These are phyloP conservation scores for Bungarus multicinctus DNA, from an alignment of 2,113 vertebrate species.

Conservation along the genomic window DNA sequence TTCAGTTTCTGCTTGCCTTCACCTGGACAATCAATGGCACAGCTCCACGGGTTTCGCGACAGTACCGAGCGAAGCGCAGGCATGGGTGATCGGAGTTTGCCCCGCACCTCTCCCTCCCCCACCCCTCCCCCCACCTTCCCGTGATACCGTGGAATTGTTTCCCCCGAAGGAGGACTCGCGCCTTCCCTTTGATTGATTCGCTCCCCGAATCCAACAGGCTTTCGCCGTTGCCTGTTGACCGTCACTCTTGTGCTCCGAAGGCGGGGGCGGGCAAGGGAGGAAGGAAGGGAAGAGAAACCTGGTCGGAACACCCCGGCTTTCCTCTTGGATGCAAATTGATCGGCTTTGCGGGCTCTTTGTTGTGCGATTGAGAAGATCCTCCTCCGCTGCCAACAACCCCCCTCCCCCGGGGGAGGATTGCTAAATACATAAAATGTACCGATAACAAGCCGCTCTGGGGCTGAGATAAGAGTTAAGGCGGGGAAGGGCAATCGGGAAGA, in stretches of 20 bases:
- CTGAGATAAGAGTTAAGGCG: slow-evolving; percentile 1
- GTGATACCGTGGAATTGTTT: background rate
- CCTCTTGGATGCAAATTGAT: background rate
- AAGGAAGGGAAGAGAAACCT: background rate
- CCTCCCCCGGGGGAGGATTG: background rate
- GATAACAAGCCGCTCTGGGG: background rate
- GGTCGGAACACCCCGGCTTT: background rate
- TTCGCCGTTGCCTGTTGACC: background rate
- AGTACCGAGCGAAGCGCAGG: background rate
- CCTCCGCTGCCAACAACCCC: background rate
- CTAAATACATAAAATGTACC: slow-evolving; percentile 6
- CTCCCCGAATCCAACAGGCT: background rate
- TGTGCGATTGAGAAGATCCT: background rate
- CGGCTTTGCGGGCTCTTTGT: background rate
- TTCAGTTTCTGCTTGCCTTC: background rate
- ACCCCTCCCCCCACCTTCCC: fast-evolving
- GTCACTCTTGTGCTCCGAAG: background rate
- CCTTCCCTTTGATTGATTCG: background rate
- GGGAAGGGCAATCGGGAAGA: background rate
- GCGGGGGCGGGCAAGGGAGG: background rate
- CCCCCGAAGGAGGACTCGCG: background rate
- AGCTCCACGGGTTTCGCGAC: background rate
- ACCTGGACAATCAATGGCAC: background rate
- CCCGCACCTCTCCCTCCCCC: background rate
- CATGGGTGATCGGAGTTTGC: background rate